Conservation (phyloP, 2,888 invertebrate genomes). For the Drosophila bunnanda region DNA sequence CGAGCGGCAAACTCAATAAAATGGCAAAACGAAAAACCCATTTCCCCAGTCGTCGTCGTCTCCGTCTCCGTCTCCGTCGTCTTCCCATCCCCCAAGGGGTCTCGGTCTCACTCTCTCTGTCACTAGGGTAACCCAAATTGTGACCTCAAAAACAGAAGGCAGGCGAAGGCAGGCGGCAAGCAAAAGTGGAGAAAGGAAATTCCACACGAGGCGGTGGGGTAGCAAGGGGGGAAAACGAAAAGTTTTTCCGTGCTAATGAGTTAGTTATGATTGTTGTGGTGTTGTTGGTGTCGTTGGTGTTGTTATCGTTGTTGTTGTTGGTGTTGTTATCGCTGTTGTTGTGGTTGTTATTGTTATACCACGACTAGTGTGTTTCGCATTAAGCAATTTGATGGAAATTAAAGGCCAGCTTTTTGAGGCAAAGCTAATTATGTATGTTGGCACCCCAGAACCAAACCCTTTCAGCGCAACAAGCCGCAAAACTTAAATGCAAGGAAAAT, state of each 20-base stretch:
- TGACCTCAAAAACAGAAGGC: slow-evolving; percentile 63
- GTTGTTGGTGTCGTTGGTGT: slow-evolving; percentile 19
- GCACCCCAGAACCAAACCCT: slow-evolving; percentile 3
- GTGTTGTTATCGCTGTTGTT: slow-evolving; percentile 15
- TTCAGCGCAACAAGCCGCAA: neutral
- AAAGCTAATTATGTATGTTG: slow-evolving; percentile 26
- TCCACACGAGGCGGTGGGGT: neutral
- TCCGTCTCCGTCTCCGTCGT: neutral
- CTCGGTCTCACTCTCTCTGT: slow-evolving; percentile 43
- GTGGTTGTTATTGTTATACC: slow-evolving; percentile 28
- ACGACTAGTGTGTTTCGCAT: slow-evolving; percentile 22
- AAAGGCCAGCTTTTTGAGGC: slow-evolving; percentile 23
- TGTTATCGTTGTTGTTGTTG: slow-evolving; percentile 26
- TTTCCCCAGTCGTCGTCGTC: slow-evolving; percentile 1
- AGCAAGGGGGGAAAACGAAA: slow-evolving; percentile 16
- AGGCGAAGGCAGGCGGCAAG: neutral
- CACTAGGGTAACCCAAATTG: slow-evolving; percentile 64
- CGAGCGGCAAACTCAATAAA: slow-evolving; percentile 56
- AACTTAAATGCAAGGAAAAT: neutral
- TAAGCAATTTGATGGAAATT: slow-evolving; percentile 39
- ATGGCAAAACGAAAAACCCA: slow-evolving; percentile 32
- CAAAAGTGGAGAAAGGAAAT: slow-evolving; percentile 14
- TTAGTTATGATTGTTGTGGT: slow-evolving; percentile 59
- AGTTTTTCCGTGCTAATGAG: slow-evolving; percentile 67
- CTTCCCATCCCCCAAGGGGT: neutral